Evolutionary conservation across 2,888 invertebrate species (phyloP).

Genomic region (Cephus pulcher): DNA sequence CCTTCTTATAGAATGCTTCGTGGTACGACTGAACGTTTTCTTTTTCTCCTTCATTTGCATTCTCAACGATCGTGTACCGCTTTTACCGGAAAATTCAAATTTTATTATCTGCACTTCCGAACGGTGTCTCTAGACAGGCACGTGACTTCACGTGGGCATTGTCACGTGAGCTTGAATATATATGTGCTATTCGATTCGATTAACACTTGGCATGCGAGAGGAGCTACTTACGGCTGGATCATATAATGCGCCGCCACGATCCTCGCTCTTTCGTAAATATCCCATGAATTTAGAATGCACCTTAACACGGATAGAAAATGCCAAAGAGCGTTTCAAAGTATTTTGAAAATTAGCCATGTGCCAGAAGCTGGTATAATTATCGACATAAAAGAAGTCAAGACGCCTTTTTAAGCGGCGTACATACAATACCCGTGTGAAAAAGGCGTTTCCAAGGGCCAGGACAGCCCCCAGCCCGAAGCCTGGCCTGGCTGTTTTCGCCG

Average conservation of each 20-base stretch:
- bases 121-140: background rate
- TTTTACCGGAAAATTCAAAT: background rate
- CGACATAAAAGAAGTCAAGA: background rate
- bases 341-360: too few species aligned
- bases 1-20: background rate
- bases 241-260: background rate
- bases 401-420: background rate
- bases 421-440: background rate
- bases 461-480: background rate
- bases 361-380: background rate
- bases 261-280: background rate
- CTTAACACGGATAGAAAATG: too few species aligned
- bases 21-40: background rate
- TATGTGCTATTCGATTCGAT: background rate
- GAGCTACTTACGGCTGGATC: background rate
- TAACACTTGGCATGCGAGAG: background rate
- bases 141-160: background rate
- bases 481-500: conserved; percentile 32
- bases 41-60: background rate
- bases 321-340: too few species aligned
- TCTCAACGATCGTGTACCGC: background rate
- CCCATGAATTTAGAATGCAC: background rate
- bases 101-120: background rate
- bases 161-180: background rate
- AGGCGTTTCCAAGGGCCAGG: background rate